phyloP scores from a whole-genome alignment of 2,888 invertebrate species.

The Dermolepida albohirtum region DNA sequence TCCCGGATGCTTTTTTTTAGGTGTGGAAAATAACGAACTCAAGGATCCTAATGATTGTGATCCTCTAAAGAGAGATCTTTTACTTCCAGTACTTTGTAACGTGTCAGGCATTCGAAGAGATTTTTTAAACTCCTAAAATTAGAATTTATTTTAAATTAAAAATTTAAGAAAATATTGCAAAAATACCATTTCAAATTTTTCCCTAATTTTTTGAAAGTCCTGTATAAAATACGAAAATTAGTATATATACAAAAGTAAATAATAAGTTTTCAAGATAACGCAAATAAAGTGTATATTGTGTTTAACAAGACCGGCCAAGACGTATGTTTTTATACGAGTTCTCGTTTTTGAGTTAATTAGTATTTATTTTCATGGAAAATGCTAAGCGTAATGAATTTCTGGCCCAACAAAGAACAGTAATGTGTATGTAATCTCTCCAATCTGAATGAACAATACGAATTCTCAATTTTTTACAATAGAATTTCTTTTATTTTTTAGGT shows the following conservation, averaged over 20 bases:
- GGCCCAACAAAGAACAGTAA: too few relatives aligned
- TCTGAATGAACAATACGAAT: too few relatives aligned
- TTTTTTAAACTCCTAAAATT: constrained; percentile 73
- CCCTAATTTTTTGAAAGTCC: constrained; percentile 68
- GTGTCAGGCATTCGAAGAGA: constrained; percentile 71
- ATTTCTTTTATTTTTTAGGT: too few relatives aligned
- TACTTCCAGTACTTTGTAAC: constrained; percentile 55
- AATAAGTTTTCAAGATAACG: neutral
- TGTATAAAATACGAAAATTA: constrained; percentile 52
- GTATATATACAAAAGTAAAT: constrained; percentile 16
- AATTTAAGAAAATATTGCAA: neutral
- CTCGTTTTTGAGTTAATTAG: too few relatives aligned
- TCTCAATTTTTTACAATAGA: too few relatives aligned
- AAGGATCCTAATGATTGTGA: constrained; percentile 60
- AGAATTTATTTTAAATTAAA: constrained; percentile 27
- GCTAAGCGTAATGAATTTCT: too few relatives aligned
- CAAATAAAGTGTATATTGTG: too few relatives aligned
- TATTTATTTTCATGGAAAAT: too few relatives aligned
- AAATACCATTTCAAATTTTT: constrained; percentile 68
- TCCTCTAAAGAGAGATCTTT: constrained; percentile 54
- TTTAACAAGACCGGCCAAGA: too few relatives aligned
- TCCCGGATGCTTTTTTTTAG: constrained; percentile 51
- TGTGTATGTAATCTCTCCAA: too few relatives aligned
- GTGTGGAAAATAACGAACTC: constrained; percentile 57
- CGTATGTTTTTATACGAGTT: too few relatives aligned